Base-by-base conservation (phyloP, 2,113 vertebrate species). In the Balaenoptera acutorostrata region DNA sequence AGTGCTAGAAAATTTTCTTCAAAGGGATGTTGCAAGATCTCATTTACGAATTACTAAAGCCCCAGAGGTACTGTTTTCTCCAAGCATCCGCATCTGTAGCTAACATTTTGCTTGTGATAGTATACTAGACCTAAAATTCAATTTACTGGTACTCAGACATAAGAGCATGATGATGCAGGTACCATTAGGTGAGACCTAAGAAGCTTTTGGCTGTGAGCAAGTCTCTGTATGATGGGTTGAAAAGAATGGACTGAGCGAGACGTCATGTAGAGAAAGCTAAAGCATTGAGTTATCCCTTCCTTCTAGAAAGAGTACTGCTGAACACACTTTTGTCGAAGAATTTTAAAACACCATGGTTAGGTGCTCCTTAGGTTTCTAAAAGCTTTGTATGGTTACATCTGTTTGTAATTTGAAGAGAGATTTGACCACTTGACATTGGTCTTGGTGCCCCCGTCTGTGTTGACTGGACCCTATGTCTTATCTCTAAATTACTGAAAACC, bases 151-250 rank as follows among this genome's bases (percentile, higher is more conserved):
- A 1, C 61, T 44, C 52, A 83, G 80, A 77, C 0, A 0, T 12
- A 25, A 81, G 59, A 5, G n/a, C 5, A 12, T 0, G 0, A 25
- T 41, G 72, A 72, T 0, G 1, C 39, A 82, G 71, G 63, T 39
- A 1, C 41, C n/a, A 1, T 46, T n/a, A 82, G 80, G 36, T 6
- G 6, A 59, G 80, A 68, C 10, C 25, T 1, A 18, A 41, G 68
- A 23, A 3, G 46, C 25, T 23, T n/a, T 21, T 7, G 49, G 46
- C 83, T 8, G 2, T 0, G 0, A 91, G 52, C 17, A 23, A 3
- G 6, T 75, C 59, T 89, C 27, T 31, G 2, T 29, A 0, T 1
- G 52, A 55, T 1, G 23, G 15, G 15, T 8, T 49, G 13, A 55
- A 55, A 61, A 83, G 44, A 39, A 29, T 0, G 3, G 20, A 18